These are phyloP conservation scores for Apeira syringaria DNA, from an alignment of 2,888 invertebrate species.

Conservation along the genomic window DNA sequence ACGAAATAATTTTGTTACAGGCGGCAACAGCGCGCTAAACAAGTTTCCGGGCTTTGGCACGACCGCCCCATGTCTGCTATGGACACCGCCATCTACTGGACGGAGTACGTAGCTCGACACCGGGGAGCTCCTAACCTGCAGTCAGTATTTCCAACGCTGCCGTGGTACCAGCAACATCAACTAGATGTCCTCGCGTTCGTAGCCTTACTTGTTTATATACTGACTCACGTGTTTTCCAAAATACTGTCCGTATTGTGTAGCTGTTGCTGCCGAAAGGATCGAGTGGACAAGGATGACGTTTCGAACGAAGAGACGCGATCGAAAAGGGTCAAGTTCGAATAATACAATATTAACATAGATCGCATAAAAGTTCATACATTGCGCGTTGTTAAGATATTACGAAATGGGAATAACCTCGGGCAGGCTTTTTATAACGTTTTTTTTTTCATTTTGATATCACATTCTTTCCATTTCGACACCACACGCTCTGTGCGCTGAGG, in stretches of 20 bases:
- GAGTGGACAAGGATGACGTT: too few species aligned
- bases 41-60: conserved; percentile 74
- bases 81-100: conserved; percentile 86
- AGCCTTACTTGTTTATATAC: conserved; percentile 57
- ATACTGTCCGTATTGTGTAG: conserved; percentile 62
- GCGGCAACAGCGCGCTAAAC: conserved; percentile 67
- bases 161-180: conserved; percentile 68
- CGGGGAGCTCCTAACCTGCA: conserved; percentile 59
- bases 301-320: conserved; percentile 55
- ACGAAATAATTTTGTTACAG: conserved; percentile 37
- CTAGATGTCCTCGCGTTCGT: conserved; percentile 70
- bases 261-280: conserved; percentile 60
- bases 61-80: conserved; percentile 81
- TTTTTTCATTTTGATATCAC: too few species aligned
- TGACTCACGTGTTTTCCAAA: conserved; percentile 57
- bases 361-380: too few species aligned
- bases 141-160: conserved; percentile 56
- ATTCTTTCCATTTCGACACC: too few species aligned
- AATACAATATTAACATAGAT: too few species aligned
- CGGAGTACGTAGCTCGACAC: conserved; percentile 84
- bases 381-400: too few species aligned
- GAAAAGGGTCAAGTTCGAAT: conserved; percentile 76
- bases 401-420: too few species aligned
- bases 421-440: too few species aligned
- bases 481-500: too few species aligned